Percentiles rank a stretch among this genome's conserved stretches.
Conservation (phyloP, 2,888 invertebrate genomes). For the Cordylochernes scorpioides region DNA sequence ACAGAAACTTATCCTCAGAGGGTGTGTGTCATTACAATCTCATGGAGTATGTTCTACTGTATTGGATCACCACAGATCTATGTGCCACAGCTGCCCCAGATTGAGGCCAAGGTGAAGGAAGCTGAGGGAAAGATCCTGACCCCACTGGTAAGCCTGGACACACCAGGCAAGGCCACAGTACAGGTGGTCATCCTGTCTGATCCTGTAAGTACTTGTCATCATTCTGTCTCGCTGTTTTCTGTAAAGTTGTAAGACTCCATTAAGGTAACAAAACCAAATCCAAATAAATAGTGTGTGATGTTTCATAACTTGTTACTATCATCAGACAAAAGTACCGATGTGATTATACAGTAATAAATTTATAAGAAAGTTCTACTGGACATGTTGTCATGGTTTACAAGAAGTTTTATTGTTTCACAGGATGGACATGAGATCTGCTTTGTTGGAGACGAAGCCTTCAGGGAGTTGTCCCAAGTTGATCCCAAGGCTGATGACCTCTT, state of each 20-base stretch:
- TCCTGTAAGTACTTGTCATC: conserved; percentile 34
- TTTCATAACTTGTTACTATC: no score
- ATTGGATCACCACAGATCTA: no score
- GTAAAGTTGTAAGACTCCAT: background rate
- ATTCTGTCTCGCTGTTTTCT: background rate
- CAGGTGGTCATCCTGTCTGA: conserved; percentile 84
- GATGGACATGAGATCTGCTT: conserved; percentile 95
- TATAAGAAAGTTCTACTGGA: no score
- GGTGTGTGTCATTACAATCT: no score
- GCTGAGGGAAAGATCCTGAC: conserved; percentile 50
- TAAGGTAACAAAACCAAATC: no score
- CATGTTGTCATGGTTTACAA: no score
- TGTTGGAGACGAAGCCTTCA: conserved; percentile 83
- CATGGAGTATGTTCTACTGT: no score
- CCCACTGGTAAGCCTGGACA: conserved; percentile 67
- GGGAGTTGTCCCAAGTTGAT: conserved; percentile 58
- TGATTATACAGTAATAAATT: no score
- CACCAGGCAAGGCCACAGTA: conserved; percentile 89
- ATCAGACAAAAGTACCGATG: no score
- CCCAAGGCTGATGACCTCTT: conserved; percentile 50
- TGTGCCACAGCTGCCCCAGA: conserved; percentile 27
- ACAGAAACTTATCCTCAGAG: no score
- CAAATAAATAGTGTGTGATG: no score
- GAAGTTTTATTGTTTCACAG: conserved; percentile 22
- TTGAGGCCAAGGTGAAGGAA: conserved; percentile 43